phyloP scores from a whole-genome alignment of 2,797 vertebrate species.

The Sarcophilus harrisii region DNA sequence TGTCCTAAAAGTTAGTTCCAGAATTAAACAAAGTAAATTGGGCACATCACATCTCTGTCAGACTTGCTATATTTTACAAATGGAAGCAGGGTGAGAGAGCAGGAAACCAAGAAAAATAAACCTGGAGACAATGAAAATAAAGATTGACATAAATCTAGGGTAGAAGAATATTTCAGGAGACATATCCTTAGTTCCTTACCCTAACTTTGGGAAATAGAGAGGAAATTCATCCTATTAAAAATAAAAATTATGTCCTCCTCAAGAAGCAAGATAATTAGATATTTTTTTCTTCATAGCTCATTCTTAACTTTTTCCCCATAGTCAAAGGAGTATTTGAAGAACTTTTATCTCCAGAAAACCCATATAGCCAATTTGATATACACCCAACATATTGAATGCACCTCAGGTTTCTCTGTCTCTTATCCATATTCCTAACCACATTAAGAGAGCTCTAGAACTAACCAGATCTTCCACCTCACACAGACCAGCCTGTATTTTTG shows the following conservation, averaged over 20 bases:
- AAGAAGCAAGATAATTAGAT: neutral
- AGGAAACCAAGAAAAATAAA: neutral
- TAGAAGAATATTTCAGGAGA: neutral
- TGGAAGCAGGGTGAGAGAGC: neutral
- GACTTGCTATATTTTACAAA: conserved; percentile 45
- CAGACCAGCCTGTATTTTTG: neutral
- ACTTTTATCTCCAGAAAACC: conserved; percentile 29
- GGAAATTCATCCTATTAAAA: neutral
- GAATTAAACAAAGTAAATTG: conserved; percentile 31
- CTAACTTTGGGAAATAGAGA: neutral
- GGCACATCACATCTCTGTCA: neutral
- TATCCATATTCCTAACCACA: neutral
- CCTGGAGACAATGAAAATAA: neutral
- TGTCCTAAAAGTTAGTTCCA: conserved; percentile 3
- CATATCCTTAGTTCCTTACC: neutral
- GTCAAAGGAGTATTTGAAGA: conserved; percentile 18
- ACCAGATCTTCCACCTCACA: neutral
- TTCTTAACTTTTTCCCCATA: conserved; percentile 31
- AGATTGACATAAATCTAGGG: neutral
- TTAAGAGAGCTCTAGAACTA: neutral
- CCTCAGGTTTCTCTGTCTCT: conserved; percentile 31
- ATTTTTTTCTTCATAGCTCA: neutral
- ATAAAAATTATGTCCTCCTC: conserved; percentile 27
- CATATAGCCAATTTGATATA: neutral
- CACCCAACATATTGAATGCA: conserved; percentile 8